phyloP scores from a whole-genome alignment of 2,797 vertebrate species.

The Cossypha caffra region DNA sequence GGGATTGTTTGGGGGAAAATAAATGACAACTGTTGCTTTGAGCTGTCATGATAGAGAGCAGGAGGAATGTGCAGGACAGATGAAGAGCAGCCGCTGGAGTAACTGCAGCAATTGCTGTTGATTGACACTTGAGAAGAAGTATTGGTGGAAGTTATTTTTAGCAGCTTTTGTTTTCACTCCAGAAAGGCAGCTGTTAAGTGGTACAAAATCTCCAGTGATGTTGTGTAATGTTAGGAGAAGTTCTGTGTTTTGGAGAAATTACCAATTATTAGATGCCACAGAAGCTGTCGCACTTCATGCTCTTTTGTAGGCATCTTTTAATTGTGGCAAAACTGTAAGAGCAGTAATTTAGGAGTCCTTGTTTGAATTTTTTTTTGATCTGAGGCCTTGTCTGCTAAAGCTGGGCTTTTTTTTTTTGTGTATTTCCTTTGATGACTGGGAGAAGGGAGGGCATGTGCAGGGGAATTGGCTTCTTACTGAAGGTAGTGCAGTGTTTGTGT shows the following conservation, averaged over 20 bases:
- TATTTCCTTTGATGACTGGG: background rate
- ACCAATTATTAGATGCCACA: background rate
- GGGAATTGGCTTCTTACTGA: background rate
- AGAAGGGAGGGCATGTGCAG: background rate
- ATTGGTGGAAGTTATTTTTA: slow-evolving; percentile 31
- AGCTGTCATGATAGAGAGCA: background rate
- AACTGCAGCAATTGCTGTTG: background rate
- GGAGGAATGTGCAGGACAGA: slow-evolving; percentile 2
- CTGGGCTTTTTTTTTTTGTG: background rate
- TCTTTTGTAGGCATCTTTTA: background rate
- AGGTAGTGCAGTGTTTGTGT: no score
- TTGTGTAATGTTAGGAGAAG: background rate
- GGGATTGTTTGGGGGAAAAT: background rate
- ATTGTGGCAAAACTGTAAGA: background rate
- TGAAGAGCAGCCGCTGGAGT: background rate
- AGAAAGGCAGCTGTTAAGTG: slow-evolving; percentile 1
- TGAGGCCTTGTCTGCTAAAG: background rate
- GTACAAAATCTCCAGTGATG: background rate
- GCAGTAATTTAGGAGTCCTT: background rate
- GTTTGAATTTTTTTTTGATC: background rate
- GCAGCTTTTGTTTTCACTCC: slow-evolving; percentile 34
- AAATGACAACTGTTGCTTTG: slow-evolving; percentile 21
- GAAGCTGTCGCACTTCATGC: background rate
- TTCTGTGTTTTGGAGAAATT: background rate
- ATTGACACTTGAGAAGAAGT: background rate